Percentiles rank a stretch among this genome's conserved stretches.
phyloP scores from a whole-genome alignment of 2,113 vertebrate genomes.

The Odocoileus virginianus region DNA sequence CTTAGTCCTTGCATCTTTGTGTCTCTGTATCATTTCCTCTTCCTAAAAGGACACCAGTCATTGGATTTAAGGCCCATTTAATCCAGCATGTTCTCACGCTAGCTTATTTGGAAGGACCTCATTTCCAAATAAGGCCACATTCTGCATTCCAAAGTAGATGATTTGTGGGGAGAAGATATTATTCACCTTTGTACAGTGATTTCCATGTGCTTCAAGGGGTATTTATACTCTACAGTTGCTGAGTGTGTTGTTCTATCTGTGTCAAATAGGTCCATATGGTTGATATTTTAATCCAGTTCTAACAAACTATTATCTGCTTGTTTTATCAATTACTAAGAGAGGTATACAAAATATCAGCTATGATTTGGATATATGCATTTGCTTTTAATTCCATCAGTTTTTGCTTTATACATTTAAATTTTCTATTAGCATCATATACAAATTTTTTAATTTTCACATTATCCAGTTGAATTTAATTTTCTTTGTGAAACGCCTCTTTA shows the following conservation, averaged over 20 bases:
- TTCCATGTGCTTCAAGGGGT: neutral
- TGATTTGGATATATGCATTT: neutral
- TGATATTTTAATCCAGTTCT: neutral
- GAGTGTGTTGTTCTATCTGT: neutral
- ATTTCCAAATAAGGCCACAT: neutral
- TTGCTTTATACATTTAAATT: neutral
- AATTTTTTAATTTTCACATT: neutral
- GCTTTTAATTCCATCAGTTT: neutral
- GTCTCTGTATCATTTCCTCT: neutral
- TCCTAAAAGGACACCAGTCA: neutral
- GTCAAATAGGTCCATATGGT: neutral
- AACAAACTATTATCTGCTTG: neutral
- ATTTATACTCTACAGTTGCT: neutral
- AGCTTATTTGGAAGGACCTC: neutral
- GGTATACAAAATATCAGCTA: neutral
- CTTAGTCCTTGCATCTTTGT: neutral
- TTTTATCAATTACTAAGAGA: neutral
- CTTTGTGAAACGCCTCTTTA: neutral
- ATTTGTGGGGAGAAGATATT: neutral
- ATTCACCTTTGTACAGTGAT: rapidly evolving
- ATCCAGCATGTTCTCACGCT: neutral
- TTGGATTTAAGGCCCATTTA: neutral
- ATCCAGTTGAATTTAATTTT: neutral
- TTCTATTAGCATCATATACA: too few relatives aligned
- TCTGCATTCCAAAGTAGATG: neutral